Conservation (phyloP, 2,797 vertebrate genomes). For the Parauchenoglanis punctatus region DNA sequence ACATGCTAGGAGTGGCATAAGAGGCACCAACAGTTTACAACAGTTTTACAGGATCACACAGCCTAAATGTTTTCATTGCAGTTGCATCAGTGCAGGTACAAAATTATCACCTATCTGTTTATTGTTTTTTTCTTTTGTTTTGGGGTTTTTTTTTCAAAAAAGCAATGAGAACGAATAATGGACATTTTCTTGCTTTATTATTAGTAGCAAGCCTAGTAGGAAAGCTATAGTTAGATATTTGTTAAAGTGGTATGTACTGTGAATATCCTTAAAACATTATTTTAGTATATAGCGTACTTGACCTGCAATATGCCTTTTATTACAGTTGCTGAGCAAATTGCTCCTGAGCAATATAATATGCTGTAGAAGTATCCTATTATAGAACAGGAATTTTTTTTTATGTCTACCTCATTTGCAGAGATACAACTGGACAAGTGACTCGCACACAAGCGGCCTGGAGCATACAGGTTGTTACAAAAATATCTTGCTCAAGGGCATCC, state of each 20-base stretch:
- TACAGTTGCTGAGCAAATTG: neutral
- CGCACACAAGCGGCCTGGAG: constrained; percentile 4
- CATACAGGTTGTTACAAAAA: constrained; percentile 8
- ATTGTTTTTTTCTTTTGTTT: no score
- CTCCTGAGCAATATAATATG: neutral
- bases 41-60: no score
- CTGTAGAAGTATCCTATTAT: neutral
- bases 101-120: no score
- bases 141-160: neutral
- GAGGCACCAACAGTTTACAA: no score
- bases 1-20: no score
- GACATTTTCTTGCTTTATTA: neutral
- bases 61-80: no score
- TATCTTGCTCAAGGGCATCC: constrained; percentile 14
- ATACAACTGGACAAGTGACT: neutral
- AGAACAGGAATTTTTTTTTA: neutral
- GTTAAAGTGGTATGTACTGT: neutral
- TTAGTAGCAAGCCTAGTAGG: neutral
- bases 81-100: no score
- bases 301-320: neutral
- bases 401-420: neutral
- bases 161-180: neutral
- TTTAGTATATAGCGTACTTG: neutral
- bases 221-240: neutral
- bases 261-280: neutral